These are phyloP conservation scores for Pitta sordida DNA, from an alignment of 2,113 vertebrate species.

Conservation along the genomic window DNA sequence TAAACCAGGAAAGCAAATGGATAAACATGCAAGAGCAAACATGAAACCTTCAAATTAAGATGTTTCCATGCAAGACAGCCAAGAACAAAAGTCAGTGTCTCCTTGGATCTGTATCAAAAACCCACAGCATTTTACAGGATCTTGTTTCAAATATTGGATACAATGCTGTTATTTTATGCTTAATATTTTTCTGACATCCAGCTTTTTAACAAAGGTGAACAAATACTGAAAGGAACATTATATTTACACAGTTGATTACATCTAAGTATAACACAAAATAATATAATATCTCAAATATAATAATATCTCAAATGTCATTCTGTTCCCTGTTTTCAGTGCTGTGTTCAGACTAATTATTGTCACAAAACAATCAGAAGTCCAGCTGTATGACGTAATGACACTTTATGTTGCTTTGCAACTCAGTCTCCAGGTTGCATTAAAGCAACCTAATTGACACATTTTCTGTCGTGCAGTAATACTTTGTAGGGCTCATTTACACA, in stretches of 20 bases:
- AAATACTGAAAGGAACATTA: background rate
- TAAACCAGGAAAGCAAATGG: background rate
- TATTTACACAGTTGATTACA: background rate
- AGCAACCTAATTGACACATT: background rate
- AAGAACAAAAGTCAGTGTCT: background rate
- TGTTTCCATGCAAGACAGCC: background rate
- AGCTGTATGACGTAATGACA: background rate
- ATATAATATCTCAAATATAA: too few species aligned
- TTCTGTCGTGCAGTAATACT: background rate
- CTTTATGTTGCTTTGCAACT: background rate
- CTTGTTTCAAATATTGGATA: background rate
- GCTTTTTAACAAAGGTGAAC: background rate
- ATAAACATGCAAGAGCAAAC: rapidly evolving
- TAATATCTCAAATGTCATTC: background rate
- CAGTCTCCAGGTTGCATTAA: background rate
- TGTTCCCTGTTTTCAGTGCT: background rate
- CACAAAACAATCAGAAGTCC: background rate
- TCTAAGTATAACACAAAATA: background rate
- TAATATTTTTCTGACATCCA: background rate
- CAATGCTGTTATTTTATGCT: background rate
- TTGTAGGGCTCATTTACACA: background rate
- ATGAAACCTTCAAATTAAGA: background rate
- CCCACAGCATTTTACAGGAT: background rate
- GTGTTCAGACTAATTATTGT: background rate
- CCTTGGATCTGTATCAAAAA: background rate